Evolutionary conservation across 2,113 vertebrate genomes (phyloP), one percentile per base, ranked within the genome.

Genomic region (Fulica atra): DNA sequence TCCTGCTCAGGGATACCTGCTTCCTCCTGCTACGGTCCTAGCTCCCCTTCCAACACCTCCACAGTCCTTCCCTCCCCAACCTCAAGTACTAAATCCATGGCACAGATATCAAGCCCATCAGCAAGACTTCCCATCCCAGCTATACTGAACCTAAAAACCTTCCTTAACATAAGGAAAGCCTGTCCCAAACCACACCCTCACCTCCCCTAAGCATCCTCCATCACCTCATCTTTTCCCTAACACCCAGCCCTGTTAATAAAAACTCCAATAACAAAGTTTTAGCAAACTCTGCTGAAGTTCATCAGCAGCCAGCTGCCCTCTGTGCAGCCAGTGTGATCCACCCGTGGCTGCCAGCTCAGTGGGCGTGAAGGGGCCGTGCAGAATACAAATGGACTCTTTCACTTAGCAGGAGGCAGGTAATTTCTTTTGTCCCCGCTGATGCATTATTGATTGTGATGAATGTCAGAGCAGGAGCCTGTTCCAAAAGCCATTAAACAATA

Each of bases 361-460:
- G 87, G 95, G 97, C 69, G 40, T 93, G 85, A 96, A 98, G 96
- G 96, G 96, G 88, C 95, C 44, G 40, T 10, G 25, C 73, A 59
- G 97, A 97, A 97, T 97, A 98, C 96, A 97, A 98, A 98, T 98
- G 97, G 96, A 95, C 97, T 95, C 97, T 95, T 85, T 98, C 97
- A 97, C 98, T 98, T 98, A 98, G 97, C 97, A 96, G 97, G 96
- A 98, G 98, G 97, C 97, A 98, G 97, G 97, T 98, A 98, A 98
- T 98, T 98, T 98, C 98, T 98, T 98, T 98, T 98, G 97, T 98
- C 97, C 98, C 98, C 69, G 96, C 97, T 98, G 98, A 98, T 98
- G 98, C 97, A 98, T 98, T 98, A 98, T 98, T 98, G 98, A 98
- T 98, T 98, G 98, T 98, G 98, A 98, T 98, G 98, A 98, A 98